A percentile compares a stretch with the other conserved stretches of the same genome.
These are phyloP conservation scores for Mus musculus DNA, from an alignment of 2,113 vertebrate species.

Conservation along the genomic window DNA sequence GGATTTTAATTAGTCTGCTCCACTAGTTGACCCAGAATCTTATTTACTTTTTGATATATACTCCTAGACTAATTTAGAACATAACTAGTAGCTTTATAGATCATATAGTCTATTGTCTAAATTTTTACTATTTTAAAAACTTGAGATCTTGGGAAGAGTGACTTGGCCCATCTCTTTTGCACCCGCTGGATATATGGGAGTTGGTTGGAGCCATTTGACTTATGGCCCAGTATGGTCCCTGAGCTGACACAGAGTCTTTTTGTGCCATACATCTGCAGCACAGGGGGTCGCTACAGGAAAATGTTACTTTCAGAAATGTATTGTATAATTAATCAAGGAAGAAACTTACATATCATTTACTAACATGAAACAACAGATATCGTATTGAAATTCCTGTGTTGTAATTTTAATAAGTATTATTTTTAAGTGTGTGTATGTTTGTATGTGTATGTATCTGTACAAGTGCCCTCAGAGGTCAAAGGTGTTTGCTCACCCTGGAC, in stretches of 20 bases:
- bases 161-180: no score
- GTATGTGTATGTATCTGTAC: no score
- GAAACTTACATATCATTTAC: not conserved
- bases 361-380: not conserved
- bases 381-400: not conserved
- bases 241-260: not conserved
- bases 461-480: not conserved
- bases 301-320: not conserved
- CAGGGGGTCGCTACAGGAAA: not conserved
- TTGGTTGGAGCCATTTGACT: not conserved
- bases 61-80: not conserved
- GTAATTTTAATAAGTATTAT: not conserved
- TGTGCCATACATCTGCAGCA: not conserved
- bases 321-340: not conserved
- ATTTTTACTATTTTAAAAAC: not conserved
- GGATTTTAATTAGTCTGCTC: not conserved
- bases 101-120: not conserved
- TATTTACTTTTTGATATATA: not conserved
- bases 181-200: no score
- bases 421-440: not conserved
- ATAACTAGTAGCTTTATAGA: not conserved
- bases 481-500: not conserved
- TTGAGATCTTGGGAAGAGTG: no score
- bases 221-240: not conserved
- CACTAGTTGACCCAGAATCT: not conserved